These are phyloP conservation scores for Cephus cinctus DNA, from an alignment of 1,140 invertebrate genomes.

Conservation along the genomic window DNA sequence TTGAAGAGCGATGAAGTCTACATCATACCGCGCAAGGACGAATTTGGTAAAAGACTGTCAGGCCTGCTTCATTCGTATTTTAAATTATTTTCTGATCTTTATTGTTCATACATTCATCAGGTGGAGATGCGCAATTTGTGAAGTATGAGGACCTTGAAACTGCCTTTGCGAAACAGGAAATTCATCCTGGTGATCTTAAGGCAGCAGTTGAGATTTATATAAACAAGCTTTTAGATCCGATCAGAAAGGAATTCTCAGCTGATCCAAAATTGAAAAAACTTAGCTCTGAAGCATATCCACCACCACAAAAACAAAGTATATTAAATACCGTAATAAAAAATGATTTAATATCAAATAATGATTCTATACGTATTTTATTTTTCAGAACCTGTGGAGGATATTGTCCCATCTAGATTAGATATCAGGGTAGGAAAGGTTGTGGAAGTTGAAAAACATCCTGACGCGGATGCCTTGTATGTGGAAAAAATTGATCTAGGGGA, in stretches of 20 bases:
- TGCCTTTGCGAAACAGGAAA: constrained; percentile 74
- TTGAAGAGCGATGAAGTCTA: constrained; percentile 68
- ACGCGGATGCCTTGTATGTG: constrained; percentile 93
- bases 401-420: constrained; percentile 75
- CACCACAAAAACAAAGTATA: constrained; percentile 62
- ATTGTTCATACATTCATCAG: too few species aligned
- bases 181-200: constrained; percentile 95
- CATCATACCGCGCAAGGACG: constrained; percentile 58
- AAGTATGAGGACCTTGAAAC: constrained; percentile 78
- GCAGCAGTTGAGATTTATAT: constrained; percentile 78
- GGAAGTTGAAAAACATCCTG: constrained; percentile 87
- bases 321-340: too few species aligned
- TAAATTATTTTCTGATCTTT: background rate
- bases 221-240: constrained; percentile 85
- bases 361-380: constrained; percentile 6
- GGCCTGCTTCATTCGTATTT: background rate
- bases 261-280: constrained; percentile 72
- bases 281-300: constrained; percentile 79
- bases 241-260: constrained; percentile 83
- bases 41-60: constrained; percentile 64
- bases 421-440: constrained; percentile 92
- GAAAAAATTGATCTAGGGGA: constrained; percentile 87
- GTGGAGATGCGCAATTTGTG: constrained; percentile 74
- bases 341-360: too few species aligned
- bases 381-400: constrained; percentile 58